A percentile compares a stretch with the other conserved stretches of the same genome.
phyloP scores from a whole-genome alignment of 2,888 invertebrate genomes.

The Ernsta delagoae region DNA sequence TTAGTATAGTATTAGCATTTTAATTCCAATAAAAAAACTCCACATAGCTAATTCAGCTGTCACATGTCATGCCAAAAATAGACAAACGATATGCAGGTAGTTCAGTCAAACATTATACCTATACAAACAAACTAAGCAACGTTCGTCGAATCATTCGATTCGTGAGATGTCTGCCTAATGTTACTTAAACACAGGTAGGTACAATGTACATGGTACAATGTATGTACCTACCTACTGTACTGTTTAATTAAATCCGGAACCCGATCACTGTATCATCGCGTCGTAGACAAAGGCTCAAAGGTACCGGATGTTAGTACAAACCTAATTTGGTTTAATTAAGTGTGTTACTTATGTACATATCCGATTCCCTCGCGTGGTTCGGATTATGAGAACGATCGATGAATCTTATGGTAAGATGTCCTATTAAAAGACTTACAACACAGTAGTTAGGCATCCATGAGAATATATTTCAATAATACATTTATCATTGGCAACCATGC shows the following conservation, averaged over 20 bases:
- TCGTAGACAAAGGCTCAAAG: constrained; percentile 31
- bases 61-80: no score
- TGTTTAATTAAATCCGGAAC: constrained; percentile 34
- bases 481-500: no score
- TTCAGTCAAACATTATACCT: no score
- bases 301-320: constrained; percentile 26
- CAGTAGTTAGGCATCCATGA: no score
- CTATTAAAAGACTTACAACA: background rate
- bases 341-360: constrained; percentile 20
- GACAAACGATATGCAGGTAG: no score
- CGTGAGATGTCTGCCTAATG: constrained; percentile 29
- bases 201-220: no score
- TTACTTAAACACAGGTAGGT: constrained; percentile 27
- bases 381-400: background rate
- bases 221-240: constrained; percentile 14
- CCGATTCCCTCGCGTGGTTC: constrained; percentile 11
- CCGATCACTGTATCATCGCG: constrained; percentile 27
- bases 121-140: no score
- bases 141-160: constrained; percentile 14
- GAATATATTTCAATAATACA: no score
- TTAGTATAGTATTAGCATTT: no score
- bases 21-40: no score
- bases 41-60: no score
- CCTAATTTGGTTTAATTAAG: constrained; percentile 33
- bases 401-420: background rate